Conservation (phyloP, 2,113 vertebrate species). For the Sinocyclocheilus rhinocerous region DNA sequence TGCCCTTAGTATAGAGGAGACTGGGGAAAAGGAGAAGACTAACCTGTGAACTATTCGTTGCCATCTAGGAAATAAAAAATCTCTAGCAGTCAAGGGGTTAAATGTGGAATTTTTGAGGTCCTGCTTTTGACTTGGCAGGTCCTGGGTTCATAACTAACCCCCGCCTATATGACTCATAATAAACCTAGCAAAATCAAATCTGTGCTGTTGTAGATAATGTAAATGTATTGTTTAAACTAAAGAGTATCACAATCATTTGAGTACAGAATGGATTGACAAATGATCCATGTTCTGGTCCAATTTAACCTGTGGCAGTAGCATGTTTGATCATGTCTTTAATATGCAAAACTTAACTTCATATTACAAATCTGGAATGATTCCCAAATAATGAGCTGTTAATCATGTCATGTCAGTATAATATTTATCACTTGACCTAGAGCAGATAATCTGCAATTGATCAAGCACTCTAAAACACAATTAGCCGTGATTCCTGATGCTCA, state of each 20-base stretch:
- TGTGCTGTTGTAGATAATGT: background rate
- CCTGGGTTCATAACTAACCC: background rate
- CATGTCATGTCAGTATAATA: slow-evolving; percentile 4
- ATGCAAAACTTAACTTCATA: background rate
- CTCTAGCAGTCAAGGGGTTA: background rate
- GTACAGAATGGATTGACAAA: background rate
- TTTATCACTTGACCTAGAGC: background rate
- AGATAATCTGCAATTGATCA: slow-evolving; percentile 16
- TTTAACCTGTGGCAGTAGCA: background rate
- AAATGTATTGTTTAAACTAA: background rate
- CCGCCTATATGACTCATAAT: background rate
- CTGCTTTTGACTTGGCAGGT: background rate
- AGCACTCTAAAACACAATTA: slow-evolving; percentile 30
- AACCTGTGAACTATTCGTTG: background rate
- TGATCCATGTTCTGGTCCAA: background rate
- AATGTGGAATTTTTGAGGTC: background rate
- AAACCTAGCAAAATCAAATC: background rate
- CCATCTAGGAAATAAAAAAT: background rate
- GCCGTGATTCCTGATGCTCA: background rate
- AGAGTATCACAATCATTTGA: background rate
- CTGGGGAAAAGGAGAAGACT: background rate
- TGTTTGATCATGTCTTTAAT: background rate
- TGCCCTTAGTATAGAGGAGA: background rate
- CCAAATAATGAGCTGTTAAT: slow-evolving; percentile 3
- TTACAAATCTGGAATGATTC: background rate